Conservation (phyloP, 2,888 invertebrate species). For the Nemapogon koenigi region DNA sequence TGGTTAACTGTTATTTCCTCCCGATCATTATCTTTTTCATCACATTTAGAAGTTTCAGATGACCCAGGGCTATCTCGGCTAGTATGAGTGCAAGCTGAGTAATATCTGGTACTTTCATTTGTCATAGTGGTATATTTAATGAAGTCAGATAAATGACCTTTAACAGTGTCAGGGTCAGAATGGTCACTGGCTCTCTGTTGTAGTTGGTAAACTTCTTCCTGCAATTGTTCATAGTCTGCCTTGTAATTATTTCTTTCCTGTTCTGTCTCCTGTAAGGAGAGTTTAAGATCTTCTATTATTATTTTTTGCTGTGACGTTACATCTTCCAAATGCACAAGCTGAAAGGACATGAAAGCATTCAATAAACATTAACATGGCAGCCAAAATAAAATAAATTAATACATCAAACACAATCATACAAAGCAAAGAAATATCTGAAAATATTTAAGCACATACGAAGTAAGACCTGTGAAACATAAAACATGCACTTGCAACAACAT, state of each 20-base stretch:
- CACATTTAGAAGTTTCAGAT: constrained; percentile 44
- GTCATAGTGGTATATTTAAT: constrained; percentile 51
- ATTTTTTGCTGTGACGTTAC: constrained; percentile 73
- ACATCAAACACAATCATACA: not conserved
- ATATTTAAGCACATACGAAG: no score
- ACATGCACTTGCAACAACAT: no score
- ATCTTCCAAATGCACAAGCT: constrained; percentile 77
- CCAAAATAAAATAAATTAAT: not conserved
- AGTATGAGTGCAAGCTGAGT: constrained; percentile 47
- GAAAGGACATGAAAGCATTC: constrained; percentile 52
- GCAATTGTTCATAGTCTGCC: constrained; percentile 66
- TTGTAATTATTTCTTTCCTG: constrained; percentile 67
- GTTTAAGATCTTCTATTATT: constrained; percentile 74
- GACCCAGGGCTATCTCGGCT: constrained; percentile 28
- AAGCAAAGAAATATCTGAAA: not conserved
- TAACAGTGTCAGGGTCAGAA: constrained; percentile 40
- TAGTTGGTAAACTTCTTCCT: constrained; percentile 62
- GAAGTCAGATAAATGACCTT: constrained; percentile 51
- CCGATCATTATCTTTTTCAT: constrained; percentile 52
- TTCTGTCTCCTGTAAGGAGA: constrained; percentile 72
- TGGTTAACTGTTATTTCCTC: constrained; percentile 51
- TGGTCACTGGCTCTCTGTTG: constrained; percentile 39
- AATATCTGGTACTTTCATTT: constrained; percentile 51
- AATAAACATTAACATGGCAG: constrained; percentile 4
- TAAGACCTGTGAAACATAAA: no score